A percentile compares a stretch with the other conserved stretches of the same genome.
phyloP scores from a whole-genome alignment of 2,113 vertebrate genomes.

The Tyto alba region DNA sequence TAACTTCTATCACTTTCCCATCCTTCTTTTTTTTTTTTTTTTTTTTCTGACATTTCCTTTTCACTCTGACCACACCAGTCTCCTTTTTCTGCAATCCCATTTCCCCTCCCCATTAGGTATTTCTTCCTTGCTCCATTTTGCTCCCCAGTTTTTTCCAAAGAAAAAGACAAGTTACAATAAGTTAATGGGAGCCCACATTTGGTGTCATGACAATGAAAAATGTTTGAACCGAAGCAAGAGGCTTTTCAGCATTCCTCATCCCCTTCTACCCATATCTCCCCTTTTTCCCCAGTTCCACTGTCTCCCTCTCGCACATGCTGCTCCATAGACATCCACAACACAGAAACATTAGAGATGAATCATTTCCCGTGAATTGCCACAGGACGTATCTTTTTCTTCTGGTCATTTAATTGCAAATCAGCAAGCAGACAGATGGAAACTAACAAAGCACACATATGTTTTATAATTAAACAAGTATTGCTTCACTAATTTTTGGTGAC shows the following conservation, averaged over 20 bases:
- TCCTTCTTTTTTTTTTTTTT: background rate
- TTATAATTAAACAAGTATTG: conserved; percentile 60
- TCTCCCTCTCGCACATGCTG: background rate
- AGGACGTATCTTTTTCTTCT: conserved; percentile 57
- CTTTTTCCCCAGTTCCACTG: background rate
- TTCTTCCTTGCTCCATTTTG: background rate
- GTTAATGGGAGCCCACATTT: background rate
- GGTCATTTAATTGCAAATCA: conserved; percentile 67
- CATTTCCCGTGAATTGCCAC: conserved; percentile 17
- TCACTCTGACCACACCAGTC: background rate
- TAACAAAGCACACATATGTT: conserved; percentile 53
- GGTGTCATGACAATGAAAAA: background rate
- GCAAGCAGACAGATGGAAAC: conserved; percentile 40
- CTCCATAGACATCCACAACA: background rate
- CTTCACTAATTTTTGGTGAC: conserved; percentile 62
- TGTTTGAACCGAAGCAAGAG: background rate
- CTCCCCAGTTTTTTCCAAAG: background rate
- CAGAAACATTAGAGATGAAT: conserved; percentile 44
- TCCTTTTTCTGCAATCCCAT: background rate
- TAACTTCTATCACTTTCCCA: background rate
- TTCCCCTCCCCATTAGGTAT: background rate
- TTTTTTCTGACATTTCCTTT: background rate
- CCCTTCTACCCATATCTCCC: background rate
- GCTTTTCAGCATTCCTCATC: background rate
- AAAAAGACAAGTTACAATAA: background rate